Evolutionary conservation across 2,888 invertebrate genomes (phyloP), one percentile per base, ranked within the genome.

Genomic region (Campopleginae sp.): DNA sequence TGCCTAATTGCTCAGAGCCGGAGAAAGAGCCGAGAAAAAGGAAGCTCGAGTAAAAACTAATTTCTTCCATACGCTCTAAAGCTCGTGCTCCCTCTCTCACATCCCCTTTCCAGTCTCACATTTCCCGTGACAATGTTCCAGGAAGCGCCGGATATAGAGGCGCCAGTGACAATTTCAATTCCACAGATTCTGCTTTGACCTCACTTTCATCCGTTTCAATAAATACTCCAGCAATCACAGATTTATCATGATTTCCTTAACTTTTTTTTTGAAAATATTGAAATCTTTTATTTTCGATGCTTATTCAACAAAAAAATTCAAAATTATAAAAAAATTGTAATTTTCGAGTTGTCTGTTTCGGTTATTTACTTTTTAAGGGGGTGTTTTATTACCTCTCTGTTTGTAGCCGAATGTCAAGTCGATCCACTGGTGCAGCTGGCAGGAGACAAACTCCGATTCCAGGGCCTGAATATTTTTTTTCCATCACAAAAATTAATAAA

Each of bases 401-500:
- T 99, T 99, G 94, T 99, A 99, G 87, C 99, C 99, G 94, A 99
- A 99, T 91, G 99, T 98, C 88, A 99, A 95, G 94, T 99, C 99
- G 90, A 99, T 99, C 99, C 99, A 99, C 94, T 99, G 99, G 93
- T 99, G 99, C 88, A 99, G 95, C 94, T 99, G 99, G 93, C 99
- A 99, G 85, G 99, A 99, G 23, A 99, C 99, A 93, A 99, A 98
- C 94, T 99, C 99, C 0, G 99, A 99, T 94, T 99, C 99, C 78
- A 99, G 95, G 2, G 99, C 99, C 96, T 96, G 93, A 44, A 90
- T 90, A 87, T 82, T 44, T 51, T 31, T 63, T 38, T 27, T 66
- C 27, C 44, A 27, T 54, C 42, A 8, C 48, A 68, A 19, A 68
- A 46, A 44, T 8, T 6, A 17, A 27, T 27, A 8, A 8, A n/a